These are phyloP conservation scores for Thalassaphorura encarpata DNA, from an alignment of 1,140 invertebrate species.

Conservation along the genomic window DNA sequence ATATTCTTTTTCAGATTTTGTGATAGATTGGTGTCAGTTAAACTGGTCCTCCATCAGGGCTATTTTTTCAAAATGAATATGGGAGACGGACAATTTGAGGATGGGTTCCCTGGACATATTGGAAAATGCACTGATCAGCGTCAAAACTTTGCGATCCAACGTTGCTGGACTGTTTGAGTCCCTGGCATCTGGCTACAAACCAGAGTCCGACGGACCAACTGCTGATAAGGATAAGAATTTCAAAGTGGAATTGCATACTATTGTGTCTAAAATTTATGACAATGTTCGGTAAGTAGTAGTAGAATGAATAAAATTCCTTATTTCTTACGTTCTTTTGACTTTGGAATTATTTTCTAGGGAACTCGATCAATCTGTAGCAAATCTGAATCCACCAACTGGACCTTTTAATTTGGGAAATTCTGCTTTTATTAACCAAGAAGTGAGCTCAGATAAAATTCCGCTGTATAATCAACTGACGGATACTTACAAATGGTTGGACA, in stretches of 20 bases:
- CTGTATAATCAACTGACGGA: constrained; percentile 75
- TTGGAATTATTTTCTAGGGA: constrained; percentile 45
- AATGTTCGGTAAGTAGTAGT: constrained; percentile 15
- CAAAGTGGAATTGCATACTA: neutral
- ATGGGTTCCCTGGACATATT: constrained; percentile 58
- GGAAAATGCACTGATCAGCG: constrained; percentile 57
- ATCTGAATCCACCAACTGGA: constrained; percentile 57
- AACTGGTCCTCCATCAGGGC: no score
- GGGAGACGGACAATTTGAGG: no score
- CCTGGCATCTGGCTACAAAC: constrained; percentile 54
- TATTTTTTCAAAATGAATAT: no score
- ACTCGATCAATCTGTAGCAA: constrained; percentile 61
- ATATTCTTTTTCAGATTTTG: no score
- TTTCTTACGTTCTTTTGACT: neutral
- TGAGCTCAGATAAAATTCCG: constrained; percentile 71
- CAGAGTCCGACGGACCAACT: constrained; percentile 40
- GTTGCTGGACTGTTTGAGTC: constrained; percentile 71
- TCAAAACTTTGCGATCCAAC: constrained; percentile 64
- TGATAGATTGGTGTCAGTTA: no score
- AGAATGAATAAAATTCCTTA: neutral
- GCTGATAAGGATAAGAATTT: constrained; percentile 20
- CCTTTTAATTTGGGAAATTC: constrained; percentile 73
- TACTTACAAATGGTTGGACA: constrained; percentile 86
- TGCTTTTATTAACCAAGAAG: constrained; percentile 71
- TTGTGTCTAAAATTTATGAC: constrained; percentile 19